phyloP scores from a whole-genome alignment of 2,888 invertebrate species.

The Euspilapteryx auroguttella region DNA sequence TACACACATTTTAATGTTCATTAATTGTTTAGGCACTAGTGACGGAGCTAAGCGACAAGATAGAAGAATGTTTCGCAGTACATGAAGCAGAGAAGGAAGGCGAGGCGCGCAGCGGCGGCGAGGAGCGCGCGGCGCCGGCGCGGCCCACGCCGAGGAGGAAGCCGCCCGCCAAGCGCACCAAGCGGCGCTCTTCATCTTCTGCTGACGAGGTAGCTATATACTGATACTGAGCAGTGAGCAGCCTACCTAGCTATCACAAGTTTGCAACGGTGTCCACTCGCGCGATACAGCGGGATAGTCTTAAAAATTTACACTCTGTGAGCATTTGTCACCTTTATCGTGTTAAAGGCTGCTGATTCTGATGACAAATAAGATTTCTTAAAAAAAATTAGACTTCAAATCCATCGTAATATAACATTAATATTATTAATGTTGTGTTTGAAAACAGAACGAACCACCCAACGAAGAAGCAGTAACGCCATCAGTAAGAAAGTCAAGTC shows the following conservation, averaged over 20 bases:
- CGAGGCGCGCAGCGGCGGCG: conserved; percentile 7
- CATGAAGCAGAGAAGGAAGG: conserved; percentile 24
- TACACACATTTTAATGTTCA: too few species aligned
- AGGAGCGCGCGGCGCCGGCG: conserved; percentile 4
- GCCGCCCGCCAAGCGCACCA: conserved; percentile 16
- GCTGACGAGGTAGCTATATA: conserved; percentile 27
- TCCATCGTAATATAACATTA: neutral
- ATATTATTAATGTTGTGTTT: conserved; percentile 8
- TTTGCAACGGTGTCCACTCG: too few species aligned
- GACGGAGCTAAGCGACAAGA: conserved; percentile 67
- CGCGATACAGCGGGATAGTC: too few species aligned
- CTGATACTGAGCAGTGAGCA: neutral
- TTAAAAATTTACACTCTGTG: too few species aligned
- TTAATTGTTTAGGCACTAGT: conserved; percentile 62
- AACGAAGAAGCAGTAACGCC: conserved; percentile 22
- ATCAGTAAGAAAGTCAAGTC: conserved; percentile 33
- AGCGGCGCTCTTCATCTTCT: conserved; percentile 28
- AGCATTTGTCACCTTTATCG: too few species aligned
- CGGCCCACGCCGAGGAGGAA: conserved; percentile 13
- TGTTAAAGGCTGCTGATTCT: too few species aligned
- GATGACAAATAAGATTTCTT: too few species aligned
- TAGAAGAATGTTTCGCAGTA: conserved; percentile 66
- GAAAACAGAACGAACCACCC: conserved; percentile 42
- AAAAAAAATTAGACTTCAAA: too few species aligned
- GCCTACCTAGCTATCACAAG: too few species aligned